Percentiles rank a stretch among this genome's conserved stretches.
These are phyloP conservation scores for Neofelis nebulosa DNA, from an alignment of 2,113 vertebrate species.

Conservation along the genomic window DNA sequence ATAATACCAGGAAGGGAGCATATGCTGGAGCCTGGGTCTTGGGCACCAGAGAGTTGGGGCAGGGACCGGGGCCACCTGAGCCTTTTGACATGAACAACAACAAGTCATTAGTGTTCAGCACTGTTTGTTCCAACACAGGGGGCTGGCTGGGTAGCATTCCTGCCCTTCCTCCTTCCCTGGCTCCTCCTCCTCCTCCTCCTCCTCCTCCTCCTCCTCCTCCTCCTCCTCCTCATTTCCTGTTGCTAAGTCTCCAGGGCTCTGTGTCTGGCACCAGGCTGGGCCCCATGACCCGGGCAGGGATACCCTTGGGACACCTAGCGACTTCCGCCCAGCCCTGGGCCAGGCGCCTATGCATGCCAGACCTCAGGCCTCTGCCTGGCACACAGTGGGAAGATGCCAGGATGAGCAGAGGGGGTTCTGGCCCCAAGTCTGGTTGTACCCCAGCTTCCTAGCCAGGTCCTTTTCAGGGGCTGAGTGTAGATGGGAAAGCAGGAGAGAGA, in stretches of 20 bases:
- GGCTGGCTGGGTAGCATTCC: conserved; percentile 65
- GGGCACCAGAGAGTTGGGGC: background rate
- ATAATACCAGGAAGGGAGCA: conserved; percentile 61
- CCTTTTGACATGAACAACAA: conserved; percentile 61
- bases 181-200: conserved; percentile 62
- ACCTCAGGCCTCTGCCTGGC: background rate
- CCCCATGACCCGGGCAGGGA: conserved; percentile 63
- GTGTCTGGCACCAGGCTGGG: conserved; percentile 54
- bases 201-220: conserved; percentile 67
- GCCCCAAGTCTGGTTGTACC: background rate
- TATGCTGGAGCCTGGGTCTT: background rate
- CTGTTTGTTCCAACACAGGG: conserved; percentile 73
- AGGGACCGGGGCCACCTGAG: conserved; percentile 39
- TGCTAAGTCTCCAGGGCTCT: conserved; percentile 61
- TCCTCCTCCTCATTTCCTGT: conserved; percentile 76
- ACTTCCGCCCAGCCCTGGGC: conserved; percentile 33
- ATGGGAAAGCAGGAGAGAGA: background rate
- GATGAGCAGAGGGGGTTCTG: background rate
- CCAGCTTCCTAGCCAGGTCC: background rate
- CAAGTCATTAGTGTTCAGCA: conserved; percentile 64
- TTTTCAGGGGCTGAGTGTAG: background rate
- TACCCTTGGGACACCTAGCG: conserved; percentile 71
- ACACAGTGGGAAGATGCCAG: background rate
- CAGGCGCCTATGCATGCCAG: background rate
- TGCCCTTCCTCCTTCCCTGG: conserved; percentile 65